Conservation (phyloP, 1,140 invertebrate genomes). For the Macrosteles quadrilineatus region DNA sequence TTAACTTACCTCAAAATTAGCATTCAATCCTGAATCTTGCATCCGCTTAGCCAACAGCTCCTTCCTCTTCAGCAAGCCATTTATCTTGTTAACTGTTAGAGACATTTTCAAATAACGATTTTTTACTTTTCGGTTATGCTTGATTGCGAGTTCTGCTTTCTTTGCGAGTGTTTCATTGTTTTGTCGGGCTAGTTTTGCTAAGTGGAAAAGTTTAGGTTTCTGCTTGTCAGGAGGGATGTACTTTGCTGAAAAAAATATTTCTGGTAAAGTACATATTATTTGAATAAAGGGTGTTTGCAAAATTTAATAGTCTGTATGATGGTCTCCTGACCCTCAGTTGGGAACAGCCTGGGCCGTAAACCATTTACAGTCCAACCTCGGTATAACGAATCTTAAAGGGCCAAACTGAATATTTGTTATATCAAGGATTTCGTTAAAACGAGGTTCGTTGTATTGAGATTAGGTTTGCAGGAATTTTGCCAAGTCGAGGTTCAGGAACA, state of each 20-base stretch:
- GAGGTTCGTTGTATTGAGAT: too few relatives aligned
- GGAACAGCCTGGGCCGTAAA: too few relatives aligned
- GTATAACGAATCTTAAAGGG: too few relatives aligned
- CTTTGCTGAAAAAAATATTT: conserved; percentile 51
- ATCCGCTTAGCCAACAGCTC: conserved; percentile 26
- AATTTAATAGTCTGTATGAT: too few relatives aligned
- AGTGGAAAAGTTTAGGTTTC: conserved; percentile 43
- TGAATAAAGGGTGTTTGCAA: too few relatives aligned
- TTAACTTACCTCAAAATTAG: conserved; percentile 38
- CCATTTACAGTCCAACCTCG: too few relatives aligned
- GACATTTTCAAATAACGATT: conserved; percentile 9
- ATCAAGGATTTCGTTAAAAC: too few relatives aligned
- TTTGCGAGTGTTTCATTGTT: conserved; percentile 1
- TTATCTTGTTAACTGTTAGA: conserved; percentile 6
- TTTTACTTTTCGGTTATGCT: conserved; percentile 26
- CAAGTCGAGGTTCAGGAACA: too few relatives aligned
- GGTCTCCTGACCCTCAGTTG: too few relatives aligned
- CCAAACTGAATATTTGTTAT: too few relatives aligned
- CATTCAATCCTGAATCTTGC: conserved; percentile 33
- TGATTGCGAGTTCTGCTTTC: background rate
- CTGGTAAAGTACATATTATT: too few relatives aligned
- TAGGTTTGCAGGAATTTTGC: too few relatives aligned
- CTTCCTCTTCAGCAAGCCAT: background rate
- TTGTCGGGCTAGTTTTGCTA: background rate
- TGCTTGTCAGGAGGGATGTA: conserved; percentile 60